Percentiles rank a stretch among this genome's conserved stretches.
Conservation (phyloP, 2,113 vertebrate species). For the Otocyon megalotis region DNA sequence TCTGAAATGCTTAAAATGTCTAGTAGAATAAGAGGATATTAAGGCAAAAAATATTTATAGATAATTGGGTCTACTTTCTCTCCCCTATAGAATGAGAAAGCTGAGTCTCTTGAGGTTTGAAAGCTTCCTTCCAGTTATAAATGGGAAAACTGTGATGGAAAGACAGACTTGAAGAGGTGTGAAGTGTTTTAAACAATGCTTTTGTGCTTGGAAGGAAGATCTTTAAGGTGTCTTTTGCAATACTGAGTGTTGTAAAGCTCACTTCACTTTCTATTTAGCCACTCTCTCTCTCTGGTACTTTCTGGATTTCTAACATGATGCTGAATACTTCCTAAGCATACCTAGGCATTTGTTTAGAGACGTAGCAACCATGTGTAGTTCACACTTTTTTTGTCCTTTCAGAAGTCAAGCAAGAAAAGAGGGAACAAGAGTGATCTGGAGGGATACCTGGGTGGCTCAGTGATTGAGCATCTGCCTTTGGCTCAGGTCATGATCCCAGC, state of each 20-base stretch:
- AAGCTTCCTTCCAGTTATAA: background rate
- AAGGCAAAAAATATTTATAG: conserved; percentile 4
- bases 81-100: conserved; percentile 20
- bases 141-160: background rate
- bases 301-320: background rate
- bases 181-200: background rate
- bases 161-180: background rate
- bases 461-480: too few relatives aligned
- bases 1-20: background rate
- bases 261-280: background rate
- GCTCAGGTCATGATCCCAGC: too few relatives aligned
- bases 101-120: background rate
- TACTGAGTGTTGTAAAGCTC: background rate
- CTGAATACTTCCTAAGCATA: background rate
- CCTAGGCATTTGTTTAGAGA: background rate
- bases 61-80: background rate
- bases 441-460: too few relatives aligned
- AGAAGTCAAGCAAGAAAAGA: background rate
- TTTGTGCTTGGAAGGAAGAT: background rate
- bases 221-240: background rate
- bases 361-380: background rate
- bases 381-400: background rate
- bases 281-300: background rate
- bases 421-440: background rate
- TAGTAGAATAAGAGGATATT: background rate